Evolutionary conservation across 2,888 invertebrate genomes (phyloP).

Genomic region (Conomelus anceps): DNA sequence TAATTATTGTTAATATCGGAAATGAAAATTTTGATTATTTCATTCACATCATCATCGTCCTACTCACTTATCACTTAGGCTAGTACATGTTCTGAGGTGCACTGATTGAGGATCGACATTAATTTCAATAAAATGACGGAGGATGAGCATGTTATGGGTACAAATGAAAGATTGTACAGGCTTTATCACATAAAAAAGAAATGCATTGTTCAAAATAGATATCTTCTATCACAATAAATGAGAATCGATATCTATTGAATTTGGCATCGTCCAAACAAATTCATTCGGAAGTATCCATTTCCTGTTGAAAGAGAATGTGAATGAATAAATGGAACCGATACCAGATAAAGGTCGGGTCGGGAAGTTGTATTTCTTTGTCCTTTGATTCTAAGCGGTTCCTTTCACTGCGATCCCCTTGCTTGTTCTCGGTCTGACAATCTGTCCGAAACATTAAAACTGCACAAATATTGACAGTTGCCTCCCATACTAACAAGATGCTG

Average conservation of each 20-base stretch:
- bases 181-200: too few relatives aligned
- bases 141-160: too few relatives aligned
- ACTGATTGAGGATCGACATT: too few relatives aligned
- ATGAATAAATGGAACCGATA: background rate
- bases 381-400: background rate
- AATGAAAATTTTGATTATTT: too few relatives aligned
- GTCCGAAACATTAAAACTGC: background rate
- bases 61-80: too few relatives aligned
- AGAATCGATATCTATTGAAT: background rate
- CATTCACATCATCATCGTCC: too few relatives aligned
- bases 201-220: too few relatives aligned
- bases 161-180: too few relatives aligned
- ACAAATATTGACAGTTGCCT: background rate
- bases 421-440: background rate
- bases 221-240: background rate
- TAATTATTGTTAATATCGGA: too few relatives aligned
- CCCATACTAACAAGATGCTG: background rate
- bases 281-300: background rate
- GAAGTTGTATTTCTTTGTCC: background rate
- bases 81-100: too few relatives aligned
- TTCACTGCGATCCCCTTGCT: background rate
- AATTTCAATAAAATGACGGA: too few relatives aligned
- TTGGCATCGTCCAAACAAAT: background rate
- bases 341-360: background rate
- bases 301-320: background rate